These are phyloP conservation scores for Leptura quadrifasciata DNA, from an alignment of 2,888 invertebrate species.

Conservation along the genomic window DNA sequence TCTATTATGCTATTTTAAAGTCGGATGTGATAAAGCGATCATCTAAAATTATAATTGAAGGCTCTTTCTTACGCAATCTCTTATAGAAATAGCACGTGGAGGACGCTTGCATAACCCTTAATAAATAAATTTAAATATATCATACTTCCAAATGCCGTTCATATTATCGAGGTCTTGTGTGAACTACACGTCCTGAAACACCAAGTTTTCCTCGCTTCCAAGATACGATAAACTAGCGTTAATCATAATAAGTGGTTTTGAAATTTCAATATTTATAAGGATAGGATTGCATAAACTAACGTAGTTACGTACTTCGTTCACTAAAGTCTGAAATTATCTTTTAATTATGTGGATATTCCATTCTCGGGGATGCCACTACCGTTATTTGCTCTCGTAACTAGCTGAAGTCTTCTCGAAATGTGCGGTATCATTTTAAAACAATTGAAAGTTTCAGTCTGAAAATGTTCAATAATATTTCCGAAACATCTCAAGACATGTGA, in stretches of 20 bases:
- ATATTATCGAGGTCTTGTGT: not conserved
- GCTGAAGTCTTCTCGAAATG: too few relatives aligned
- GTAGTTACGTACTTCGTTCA: not conserved
- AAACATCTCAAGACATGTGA: too few relatives aligned
- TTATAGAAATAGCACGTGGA: not conserved
- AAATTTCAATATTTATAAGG: not conserved
- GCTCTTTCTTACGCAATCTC: not conserved
- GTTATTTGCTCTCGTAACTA: not conserved
- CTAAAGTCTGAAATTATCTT: not conserved
- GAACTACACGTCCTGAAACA: not conserved
- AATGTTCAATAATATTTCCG: too few relatives aligned
- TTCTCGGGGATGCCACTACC: not conserved
- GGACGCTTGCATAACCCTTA: constrained; percentile 10
- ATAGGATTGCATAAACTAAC: not conserved
- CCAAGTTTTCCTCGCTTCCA: not conserved
- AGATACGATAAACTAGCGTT: not conserved
- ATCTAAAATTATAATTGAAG: constrained; percentile 7
- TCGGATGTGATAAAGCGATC: not conserved
- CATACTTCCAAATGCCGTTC: not conserved
- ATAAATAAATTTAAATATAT: constrained; percentile 4
- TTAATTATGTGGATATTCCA: not conserved
- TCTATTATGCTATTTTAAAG: too few relatives aligned
- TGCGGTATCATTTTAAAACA: too few relatives aligned
- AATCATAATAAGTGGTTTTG: not conserved
- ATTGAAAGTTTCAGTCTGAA: too few relatives aligned